These are phyloP conservation scores for Catalaphyllia jardinei DNA, from an alignment of 64 coral and sea anemone species.

Conservation along the genomic window DNA sequence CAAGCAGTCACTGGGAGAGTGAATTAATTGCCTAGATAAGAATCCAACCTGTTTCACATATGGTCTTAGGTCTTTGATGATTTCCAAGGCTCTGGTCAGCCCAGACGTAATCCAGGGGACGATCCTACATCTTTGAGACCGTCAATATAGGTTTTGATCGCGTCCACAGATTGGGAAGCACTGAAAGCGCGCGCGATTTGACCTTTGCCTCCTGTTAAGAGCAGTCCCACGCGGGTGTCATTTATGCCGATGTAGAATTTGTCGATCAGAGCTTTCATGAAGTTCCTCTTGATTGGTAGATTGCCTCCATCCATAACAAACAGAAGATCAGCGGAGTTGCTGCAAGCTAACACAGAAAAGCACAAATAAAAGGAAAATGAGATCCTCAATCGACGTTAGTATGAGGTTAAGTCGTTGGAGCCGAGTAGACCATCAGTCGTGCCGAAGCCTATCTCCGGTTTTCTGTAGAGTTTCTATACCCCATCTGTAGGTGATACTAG, in stretches of 20 bases:
- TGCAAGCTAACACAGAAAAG: conserved; percentile 49
- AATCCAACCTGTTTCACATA: conserved; percentile 18
- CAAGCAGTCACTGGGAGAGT: no score
- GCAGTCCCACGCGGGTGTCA: background rate
- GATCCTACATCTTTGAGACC: background rate
- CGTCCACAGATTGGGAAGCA: background rate
- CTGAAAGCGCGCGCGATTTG: background rate
- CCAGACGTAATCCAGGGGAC: background rate
- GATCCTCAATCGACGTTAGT: no score
- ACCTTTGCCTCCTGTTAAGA: background rate
- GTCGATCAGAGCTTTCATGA: conserved; percentile 68
- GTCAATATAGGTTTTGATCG: background rate
- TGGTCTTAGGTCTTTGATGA: conserved; percentile 19
- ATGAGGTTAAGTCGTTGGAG: no score
- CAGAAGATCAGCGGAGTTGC: conserved; percentile 50
- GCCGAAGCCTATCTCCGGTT: no score
- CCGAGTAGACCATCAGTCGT: no score
- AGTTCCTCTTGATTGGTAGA: conserved; percentile 48
- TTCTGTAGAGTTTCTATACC: no score
- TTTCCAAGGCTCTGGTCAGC: conserved; percentile 21
- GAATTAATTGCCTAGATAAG: background rate
- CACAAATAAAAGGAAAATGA: background rate
- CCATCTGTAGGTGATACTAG: no score
- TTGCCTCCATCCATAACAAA: conserved; percentile 66
- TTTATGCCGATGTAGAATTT: conserved; percentile 50